These are phyloP conservation scores for Okamejei kenojei DNA, from an alignment of 2,797 vertebrate species.

Conservation along the genomic window DNA sequence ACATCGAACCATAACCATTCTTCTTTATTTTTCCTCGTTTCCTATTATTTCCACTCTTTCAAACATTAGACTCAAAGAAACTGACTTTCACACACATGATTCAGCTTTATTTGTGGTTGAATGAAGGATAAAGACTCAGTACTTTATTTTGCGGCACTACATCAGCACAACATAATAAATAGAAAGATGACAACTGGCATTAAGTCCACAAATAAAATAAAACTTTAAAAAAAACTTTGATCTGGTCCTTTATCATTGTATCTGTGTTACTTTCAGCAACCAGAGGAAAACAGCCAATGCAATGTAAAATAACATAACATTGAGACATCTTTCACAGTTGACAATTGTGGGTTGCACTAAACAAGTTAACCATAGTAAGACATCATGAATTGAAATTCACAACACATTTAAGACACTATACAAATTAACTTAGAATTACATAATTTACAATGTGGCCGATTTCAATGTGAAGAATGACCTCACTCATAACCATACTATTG, in stretches of 20 bases:
- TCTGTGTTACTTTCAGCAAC: slow-evolving; percentile 7
- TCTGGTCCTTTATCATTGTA: neutral
- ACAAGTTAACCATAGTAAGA: slow-evolving; percentile 9
- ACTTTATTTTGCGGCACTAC: neutral
- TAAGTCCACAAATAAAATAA: slow-evolving; percentile 10
- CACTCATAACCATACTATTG: slow-evolving; percentile 7
- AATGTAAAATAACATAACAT: slow-evolving; percentile 14
- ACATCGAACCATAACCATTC: neutral
- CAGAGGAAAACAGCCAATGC: neutral
- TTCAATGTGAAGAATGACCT: slow-evolving; percentile 17
- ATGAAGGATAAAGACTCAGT: neutral
- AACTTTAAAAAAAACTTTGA: neutral
- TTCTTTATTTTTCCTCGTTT: neutral
- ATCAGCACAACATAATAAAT: slow-evolving; percentile 31
- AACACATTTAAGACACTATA: slow-evolving; percentile 36
- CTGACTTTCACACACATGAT: slow-evolving; percentile 19
- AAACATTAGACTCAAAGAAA: neutral
- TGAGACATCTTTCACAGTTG: slow-evolving; percentile 29
- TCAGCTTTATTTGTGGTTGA: slow-evolving; percentile 25
- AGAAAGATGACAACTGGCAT: neutral
- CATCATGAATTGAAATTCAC: slow-evolving; percentile 4
- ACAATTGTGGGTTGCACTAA: slow-evolving; percentile 7
- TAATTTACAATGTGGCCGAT: slow-evolving; percentile 28
- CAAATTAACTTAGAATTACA: slow-evolving; percentile 34
- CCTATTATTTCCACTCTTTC: neutral